These are phyloP conservation scores for Rhipidura dahli DNA, from an alignment of 2,113 vertebrate genomes.

Conservation along the genomic window DNA sequence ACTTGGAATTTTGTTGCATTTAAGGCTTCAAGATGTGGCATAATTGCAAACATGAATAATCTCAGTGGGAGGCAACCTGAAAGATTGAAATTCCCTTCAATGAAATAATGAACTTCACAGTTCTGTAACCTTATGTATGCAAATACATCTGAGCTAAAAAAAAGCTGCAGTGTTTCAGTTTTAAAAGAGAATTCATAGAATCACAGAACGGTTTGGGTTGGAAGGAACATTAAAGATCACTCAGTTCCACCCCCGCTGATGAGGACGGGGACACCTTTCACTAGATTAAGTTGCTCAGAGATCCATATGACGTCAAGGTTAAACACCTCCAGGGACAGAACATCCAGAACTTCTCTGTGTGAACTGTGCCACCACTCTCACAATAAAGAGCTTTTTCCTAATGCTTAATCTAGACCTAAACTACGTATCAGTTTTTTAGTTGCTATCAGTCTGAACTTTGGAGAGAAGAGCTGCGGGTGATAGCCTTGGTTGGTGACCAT, in stretches of 20 bases:
- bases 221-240: background rate
- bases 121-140: background rate
- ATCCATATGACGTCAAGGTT: background rate
- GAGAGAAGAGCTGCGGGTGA: background rate
- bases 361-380: background rate
- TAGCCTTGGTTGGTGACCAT: background rate
- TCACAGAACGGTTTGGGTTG: background rate
- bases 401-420: background rate
- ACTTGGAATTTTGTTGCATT: background rate
- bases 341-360: background rate
- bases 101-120: background rate
- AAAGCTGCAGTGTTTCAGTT: background rate
- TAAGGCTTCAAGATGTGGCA: background rate
- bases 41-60: background rate
- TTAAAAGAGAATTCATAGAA: background rate
- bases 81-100: background rate
- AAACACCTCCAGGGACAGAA: background rate
- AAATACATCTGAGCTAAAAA: background rate
- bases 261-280: background rate
- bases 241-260: background rate
- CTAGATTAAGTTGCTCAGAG: background rate
- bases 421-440: background rate
- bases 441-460: background rate
- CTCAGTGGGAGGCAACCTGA: background rate
- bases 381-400: background rate